Evolutionary conservation across 2,797 vertebrate species (phyloP), one percentile per base, ranked within the genome.

Genomic region (Esox masquinongy): DNA sequence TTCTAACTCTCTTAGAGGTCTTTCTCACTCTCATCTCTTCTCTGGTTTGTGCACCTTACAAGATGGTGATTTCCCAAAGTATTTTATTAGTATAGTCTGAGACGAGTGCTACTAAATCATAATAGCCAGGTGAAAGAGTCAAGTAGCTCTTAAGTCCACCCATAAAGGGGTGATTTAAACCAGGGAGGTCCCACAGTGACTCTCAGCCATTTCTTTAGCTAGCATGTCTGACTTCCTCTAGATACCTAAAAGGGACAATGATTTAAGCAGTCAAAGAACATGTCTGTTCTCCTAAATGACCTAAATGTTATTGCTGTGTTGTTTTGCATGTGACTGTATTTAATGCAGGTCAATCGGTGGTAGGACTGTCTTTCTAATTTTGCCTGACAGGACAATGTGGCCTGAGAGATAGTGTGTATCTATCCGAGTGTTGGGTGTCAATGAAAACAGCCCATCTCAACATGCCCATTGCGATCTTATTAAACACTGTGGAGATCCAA

Each of bases 81-180:
- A 14, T 19, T n/a, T 56, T n/a, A 56, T 56, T 56, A 56, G 53
- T n/a, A 8, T 64, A 39, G 17, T 1, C 61, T 43, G 74, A 71
- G 26, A 67, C 49, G 74, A 75, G 77, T 72, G n/a, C 43, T 78
- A 56, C 76, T 77, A 82, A 78, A 68, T 24, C 51, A 79, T 72
- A 76, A 49, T 74, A 22, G 78, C 78, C 77, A 82, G 75, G n/a
- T 82, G 8, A 51, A 73, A 83, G 84, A 61, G 72, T 87, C 76
- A 66, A 50, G 29, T 77, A 82, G 81, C 81, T 77, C 82, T 83
- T 83, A 80, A 72, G 64, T 73, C 78, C 63, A 36, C 39, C 74
- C 74, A 73, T 26, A 78, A 63, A 31, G 36, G 70, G 36, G 34
- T 17, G 39, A 74, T 69, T 34, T 4, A 12, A 80, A 31, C 64